Conservation (phyloP, 2,888 invertebrate genomes). For the Xiphydria camelus region DNA sequence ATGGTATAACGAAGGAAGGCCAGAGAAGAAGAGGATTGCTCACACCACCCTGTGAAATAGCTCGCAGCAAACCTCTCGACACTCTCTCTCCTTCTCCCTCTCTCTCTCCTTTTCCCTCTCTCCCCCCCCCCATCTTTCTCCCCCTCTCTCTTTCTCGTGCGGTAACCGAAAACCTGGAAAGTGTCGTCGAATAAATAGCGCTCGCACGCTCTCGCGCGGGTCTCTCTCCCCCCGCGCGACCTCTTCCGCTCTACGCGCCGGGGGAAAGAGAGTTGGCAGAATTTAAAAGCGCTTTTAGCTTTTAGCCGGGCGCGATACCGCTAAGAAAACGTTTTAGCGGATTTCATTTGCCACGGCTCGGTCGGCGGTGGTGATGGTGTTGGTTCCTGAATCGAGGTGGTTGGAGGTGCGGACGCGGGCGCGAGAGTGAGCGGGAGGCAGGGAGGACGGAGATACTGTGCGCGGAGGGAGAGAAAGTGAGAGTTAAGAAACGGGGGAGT, state of each 20-base stretch:
- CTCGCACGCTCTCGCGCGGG: not conserved
- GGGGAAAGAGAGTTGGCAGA: constrained; percentile 15
- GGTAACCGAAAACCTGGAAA: constrained; percentile 14
- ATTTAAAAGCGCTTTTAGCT: constrained; percentile 54
- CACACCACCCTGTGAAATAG: too few species aligned
- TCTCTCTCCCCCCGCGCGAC: not conserved
- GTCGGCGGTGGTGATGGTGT: constrained; percentile 6
- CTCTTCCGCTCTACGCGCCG: not conserved
- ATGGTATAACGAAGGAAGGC: not conserved
- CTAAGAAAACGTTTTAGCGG: constrained; percentile 52
- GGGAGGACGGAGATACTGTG: constrained; percentile 11
- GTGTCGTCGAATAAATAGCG: constrained; percentile 15
- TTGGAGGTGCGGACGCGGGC: not conserved
- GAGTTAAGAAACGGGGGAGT: constrained; percentile 29
- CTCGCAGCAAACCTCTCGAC: not conserved
- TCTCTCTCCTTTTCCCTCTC: not conserved
- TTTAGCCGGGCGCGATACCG: constrained; percentile 48
- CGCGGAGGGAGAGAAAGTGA: not conserved
- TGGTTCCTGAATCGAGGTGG: not conserved
- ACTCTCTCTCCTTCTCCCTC: not conserved
- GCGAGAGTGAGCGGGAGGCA: constrained; percentile 2
- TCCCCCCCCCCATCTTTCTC: not conserved
- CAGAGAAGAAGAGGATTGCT: not conserved
- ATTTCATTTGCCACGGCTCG: constrained; percentile 43
- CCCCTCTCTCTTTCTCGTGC: too few species aligned